These are phyloP conservation scores for Ornithoptera alexandrae DNA, from an alignment of 2,888 invertebrate genomes.

Conservation along the genomic window DNA sequence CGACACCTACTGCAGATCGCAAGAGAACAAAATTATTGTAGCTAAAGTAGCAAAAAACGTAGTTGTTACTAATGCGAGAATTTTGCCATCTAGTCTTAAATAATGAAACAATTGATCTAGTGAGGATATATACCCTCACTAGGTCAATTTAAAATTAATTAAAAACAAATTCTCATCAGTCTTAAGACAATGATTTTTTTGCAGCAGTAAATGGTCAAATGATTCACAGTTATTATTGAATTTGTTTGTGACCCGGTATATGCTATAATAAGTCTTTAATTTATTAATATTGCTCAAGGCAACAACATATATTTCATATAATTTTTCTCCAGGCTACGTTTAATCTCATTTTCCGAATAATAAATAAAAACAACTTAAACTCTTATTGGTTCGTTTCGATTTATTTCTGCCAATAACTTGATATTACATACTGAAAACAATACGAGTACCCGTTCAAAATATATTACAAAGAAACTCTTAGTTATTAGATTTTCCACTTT, in stretches of 20 bases:
- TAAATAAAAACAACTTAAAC: slow-evolving; percentile 25
- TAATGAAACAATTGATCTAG: neutral
- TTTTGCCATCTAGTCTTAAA: neutral
- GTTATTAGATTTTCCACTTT: slow-evolving; percentile 59
- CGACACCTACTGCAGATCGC: too few relatives aligned
- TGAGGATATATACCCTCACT: neutral
- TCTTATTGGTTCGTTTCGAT: slow-evolving; percentile 21
- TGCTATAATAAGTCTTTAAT: neutral
- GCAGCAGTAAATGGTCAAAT: neutral
- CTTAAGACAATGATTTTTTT: neutral
- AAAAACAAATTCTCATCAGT: too few relatives aligned
- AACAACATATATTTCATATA: neutral
- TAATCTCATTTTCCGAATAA: slow-evolving; percentile 17
- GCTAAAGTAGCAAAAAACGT: neutral
- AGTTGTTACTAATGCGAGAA: neutral
- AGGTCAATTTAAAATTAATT: too few relatives aligned
- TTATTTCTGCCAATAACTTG: slow-evolving; percentile 28
- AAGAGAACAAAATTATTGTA: too few relatives aligned
- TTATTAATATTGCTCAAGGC: neutral
- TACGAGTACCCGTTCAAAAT: slow-evolving; percentile 27
- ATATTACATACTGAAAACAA: slow-evolving; percentile 28
- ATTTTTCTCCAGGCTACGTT: neutral
- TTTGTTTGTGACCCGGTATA: neutral
- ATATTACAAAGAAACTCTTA: slow-evolving; percentile 36
- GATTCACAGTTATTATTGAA: neutral